Percentiles rank a stretch among this genome's conserved stretches.
These are phyloP conservation scores for Callimorpha dominula DNA, from an alignment of 2,888 invertebrate species.

Conservation along the genomic window DNA sequence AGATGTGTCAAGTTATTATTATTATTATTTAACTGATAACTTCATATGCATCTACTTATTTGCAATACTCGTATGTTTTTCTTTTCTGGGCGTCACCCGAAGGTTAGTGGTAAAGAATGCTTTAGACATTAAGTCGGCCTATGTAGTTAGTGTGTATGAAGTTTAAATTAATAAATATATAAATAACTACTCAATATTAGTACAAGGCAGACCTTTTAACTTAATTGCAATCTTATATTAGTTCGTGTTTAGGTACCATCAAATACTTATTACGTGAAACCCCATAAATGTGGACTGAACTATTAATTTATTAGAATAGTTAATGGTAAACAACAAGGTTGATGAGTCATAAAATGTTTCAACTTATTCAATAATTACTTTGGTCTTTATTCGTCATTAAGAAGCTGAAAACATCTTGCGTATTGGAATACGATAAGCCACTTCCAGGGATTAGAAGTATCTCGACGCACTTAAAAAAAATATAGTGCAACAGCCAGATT, in stretches of 20 bases:
- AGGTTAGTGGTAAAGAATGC: background rate
- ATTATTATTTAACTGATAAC: too few species aligned
- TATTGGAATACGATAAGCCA: too few species aligned
- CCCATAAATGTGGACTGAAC: constrained; percentile 22
- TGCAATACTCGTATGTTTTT: too few species aligned
- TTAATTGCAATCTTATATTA: constrained; percentile 21
- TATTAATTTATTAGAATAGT: background rate
- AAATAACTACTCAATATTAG: background rate
- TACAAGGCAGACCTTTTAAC: constrained; percentile 10
- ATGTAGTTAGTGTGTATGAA: too few species aligned
- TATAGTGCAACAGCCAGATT: too few species aligned
- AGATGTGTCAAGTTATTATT: too few species aligned
- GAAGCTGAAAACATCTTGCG: too few species aligned
- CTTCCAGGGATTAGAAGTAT: too few species aligned
- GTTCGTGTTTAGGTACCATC: constrained; percentile 37
- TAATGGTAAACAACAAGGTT: background rate
- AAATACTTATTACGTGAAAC: constrained; percentile 20
- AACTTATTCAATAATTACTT: background rate
- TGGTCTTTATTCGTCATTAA: background rate
- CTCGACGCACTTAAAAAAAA: too few species aligned
- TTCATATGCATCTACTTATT: too few species aligned
- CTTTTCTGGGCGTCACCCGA: too few species aligned
- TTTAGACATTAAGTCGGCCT: background rate
- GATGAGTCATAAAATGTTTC: background rate
- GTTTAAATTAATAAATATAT: background rate